These are phyloP conservation scores for Yponomeuta cagnagella DNA, from an alignment of 2,888 invertebrate species.

Conservation along the genomic window DNA sequence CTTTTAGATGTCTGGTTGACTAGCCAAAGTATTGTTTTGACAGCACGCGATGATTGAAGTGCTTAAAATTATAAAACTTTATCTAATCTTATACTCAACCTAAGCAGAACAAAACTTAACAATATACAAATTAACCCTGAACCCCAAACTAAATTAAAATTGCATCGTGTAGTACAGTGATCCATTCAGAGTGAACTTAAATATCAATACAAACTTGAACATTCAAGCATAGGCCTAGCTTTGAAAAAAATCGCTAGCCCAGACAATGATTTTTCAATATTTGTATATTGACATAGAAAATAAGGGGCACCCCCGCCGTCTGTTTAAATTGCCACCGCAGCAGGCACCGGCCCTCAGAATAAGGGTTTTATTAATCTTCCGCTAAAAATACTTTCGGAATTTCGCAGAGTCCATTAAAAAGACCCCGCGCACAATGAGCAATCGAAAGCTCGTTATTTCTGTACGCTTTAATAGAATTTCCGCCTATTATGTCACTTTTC, in stretches of 20 bases:
- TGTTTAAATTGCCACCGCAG: constrained; percentile 15
- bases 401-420: constrained; percentile 5
- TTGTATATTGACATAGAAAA: constrained; percentile 42
- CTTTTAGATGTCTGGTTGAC: too few species aligned
- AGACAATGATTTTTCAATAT: constrained; percentile 44
- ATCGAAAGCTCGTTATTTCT: constrained; percentile 9
- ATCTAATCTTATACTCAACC: too few species aligned
- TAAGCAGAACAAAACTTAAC: too few species aligned
- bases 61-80: too few species aligned
- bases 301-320: constrained; percentile 32
- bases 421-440: not conserved
- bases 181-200: too few species aligned
- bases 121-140: too few species aligned
- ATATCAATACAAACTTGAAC: too few species aligned
- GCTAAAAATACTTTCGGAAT: constrained; percentile 7
- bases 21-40: too few species aligned
- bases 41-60: too few species aligned
- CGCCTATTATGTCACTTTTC: not conserved
- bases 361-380: constrained; percentile 5
- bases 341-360: not conserved
- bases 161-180: too few species aligned
- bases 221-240: constrained; percentile 21
- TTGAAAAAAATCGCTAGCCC: constrained; percentile 41
- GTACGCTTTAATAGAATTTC: constrained; percentile 7
- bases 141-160: too few species aligned